Base-by-base conservation (phyloP, 2,888 invertebrate genomes). In the Laothoe populi region DNA sequence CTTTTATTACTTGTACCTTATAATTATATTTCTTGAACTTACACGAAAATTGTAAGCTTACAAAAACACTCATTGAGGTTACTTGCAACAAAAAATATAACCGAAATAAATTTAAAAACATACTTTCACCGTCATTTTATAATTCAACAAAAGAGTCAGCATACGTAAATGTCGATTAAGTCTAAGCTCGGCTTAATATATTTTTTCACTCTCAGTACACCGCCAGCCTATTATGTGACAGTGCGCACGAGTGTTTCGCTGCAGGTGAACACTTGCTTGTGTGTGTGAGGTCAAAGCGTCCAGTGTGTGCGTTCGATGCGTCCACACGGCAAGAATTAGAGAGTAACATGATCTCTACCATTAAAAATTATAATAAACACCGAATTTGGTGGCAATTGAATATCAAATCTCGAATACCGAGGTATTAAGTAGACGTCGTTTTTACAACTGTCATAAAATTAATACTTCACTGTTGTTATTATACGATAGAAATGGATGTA, bases 201-300 rank as follows among this genome's bases (percentile, higher is more conserved):
- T 13, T 10, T 10, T 11, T 44, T 10, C 44, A 21, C 62, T 31
- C 65, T 31, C 65, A 65, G 72, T 87, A 68, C 78, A 67, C 13
- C 73, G 60, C 61, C 66, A 62, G 60, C 83, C 68, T 76, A 69
- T 73, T 66, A 73, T 81, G 88, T 88, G 90, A 90, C 90, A 91
- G 87, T 86, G 83, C 84, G 88, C 88, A 90, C 88, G 89, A 86
- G 90, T 87, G 78, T 81, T 73, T 82, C 76, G 82, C 82, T 83
- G 82, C 90, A 91, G 90, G 91, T 91, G 91, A 84, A 82, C 69
- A 42, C 45, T 13, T 57, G 53, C 7, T 0, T 73, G 92, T 91
- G 86, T 85, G 90, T 77, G 91, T 91, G 88, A 88, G 91, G 90
- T 92, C 91, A 90, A 68, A 75, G 70, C 66, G 74, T 87, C 49